A percentile compares a stretch with the other conserved stretches of the same genome.
Evolutionary conservation across 2,797 vertebrate genomes (phyloP).

Genomic region (Clangula hyemalis): DNA sequence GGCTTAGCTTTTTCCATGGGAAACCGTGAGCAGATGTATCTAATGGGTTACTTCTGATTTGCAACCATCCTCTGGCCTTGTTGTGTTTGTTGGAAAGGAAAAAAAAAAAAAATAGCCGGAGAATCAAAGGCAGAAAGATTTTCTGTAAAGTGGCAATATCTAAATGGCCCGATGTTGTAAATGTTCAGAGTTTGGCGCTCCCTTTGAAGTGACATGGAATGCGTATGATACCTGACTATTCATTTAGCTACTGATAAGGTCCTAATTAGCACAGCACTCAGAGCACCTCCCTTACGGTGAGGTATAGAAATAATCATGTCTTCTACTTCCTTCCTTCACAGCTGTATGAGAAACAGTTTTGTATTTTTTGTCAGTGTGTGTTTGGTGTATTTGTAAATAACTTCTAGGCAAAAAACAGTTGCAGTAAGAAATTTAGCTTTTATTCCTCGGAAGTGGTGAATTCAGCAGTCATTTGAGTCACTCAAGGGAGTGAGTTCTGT

Average conservation of each 20-base stretch:
- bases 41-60: not conserved
- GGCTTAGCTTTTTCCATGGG: not conserved
- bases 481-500: not conserved
- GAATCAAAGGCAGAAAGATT: slow-evolving; percentile 51
- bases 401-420: not conserved
- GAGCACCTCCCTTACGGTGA: not conserved
- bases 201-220: slow-evolving; percentile 60
- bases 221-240: slow-evolving; percentile 36
- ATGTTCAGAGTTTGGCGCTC: slow-evolving; percentile 16
- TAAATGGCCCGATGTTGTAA: slow-evolving; percentile 30
- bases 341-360: not conserved
- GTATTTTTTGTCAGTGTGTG: not conserved
- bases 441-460: not conserved
- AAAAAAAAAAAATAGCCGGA: not conserved
- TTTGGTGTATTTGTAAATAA: not conserved
- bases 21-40: not conserved
- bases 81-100: not conserved
- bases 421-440: not conserved
- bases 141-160: slow-evolving; percentile 32
- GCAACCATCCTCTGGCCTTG: not conserved
- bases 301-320: not conserved
- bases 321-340: slow-evolving; percentile 8
- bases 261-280: slow-evolving; percentile 47
- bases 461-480: not conserved
- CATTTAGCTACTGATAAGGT: slow-evolving; percentile 61